A percentile compares a stretch with the other conserved stretches of the same genome.
phyloP scores from a whole-genome alignment of 2,888 invertebrate species.

The Quadriops clusia region DNA sequence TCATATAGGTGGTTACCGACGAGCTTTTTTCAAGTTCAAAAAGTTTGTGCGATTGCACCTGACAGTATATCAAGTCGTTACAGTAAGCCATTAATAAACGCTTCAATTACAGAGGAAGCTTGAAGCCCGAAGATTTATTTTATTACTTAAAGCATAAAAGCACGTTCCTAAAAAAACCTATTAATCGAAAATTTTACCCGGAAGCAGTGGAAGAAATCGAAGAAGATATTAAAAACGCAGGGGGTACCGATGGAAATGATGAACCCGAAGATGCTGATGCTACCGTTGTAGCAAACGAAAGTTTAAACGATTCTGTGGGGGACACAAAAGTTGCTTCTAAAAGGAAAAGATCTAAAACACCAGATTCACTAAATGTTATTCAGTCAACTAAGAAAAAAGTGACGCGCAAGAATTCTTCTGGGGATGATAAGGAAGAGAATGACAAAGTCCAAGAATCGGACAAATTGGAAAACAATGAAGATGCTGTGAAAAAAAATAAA shows the following conservation, averaged over 20 bases:
- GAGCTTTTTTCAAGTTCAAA: constrained; percentile 33
- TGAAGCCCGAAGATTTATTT: constrained; percentile 74
- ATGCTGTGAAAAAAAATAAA: constrained; percentile 21
- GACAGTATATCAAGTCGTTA: constrained; percentile 28
- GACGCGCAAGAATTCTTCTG: constrained; percentile 1
- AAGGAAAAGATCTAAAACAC: constrained; percentile 14
- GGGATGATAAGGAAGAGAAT: constrained; percentile 1
- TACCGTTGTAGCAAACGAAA: background rate
- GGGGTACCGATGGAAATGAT: constrained; percentile 27
- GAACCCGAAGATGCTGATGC: background rate
- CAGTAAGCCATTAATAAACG: background rate
- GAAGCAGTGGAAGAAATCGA: constrained; percentile 85
- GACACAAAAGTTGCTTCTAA: constrained; percentile 9
- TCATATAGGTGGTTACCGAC: too few species aligned
- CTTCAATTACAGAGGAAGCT: constrained; percentile 47
- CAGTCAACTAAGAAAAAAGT: too few species aligned
- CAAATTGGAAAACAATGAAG: constrained; percentile 21
- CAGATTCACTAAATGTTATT: too few species aligned
- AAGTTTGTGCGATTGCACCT: constrained; percentile 42
- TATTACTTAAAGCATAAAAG: constrained; percentile 70
- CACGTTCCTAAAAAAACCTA: constrained; percentile 61
- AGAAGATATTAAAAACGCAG: constrained; percentile 46
- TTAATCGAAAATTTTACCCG: constrained; percentile 72
- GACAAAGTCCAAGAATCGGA: constrained; percentile 16
- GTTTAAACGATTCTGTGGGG: background rate